A percentile compares a stretch with the other conserved stretches of the same genome.
phyloP scores from a whole-genome alignment of 2,888 invertebrate species.

The Drosophila parthenogenetica region DNA sequence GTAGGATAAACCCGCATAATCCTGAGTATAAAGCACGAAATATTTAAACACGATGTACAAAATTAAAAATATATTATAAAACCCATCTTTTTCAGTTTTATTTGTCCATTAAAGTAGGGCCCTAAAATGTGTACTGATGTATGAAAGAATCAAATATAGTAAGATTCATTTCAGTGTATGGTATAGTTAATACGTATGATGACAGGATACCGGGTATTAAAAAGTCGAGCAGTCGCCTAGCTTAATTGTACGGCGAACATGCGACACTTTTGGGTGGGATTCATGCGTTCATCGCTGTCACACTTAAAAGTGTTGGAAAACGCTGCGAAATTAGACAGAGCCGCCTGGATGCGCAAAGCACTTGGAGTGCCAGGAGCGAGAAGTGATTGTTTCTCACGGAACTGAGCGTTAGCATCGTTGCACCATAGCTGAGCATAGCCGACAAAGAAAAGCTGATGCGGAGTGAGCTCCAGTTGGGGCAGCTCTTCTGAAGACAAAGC shows the following conservation, averaged over 20 bases:
- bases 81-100: no score
- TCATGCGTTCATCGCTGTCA: constrained; percentile 61
- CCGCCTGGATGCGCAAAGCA: constrained; percentile 76
- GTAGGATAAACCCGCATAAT: background rate
- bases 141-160: no score
- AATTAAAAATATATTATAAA: no score
- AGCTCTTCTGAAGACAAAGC: constrained; percentile 66
- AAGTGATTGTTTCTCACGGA: constrained; percentile 76
- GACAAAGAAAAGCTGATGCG: constrained; percentile 80
- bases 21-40: no score
- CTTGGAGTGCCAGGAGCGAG: constrained; percentile 69
- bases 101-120: no score
- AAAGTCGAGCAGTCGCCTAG: background rate
- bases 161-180: no score
- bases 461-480: constrained; percentile 72
- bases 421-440: constrained; percentile 82
- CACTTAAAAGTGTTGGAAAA: constrained; percentile 78
- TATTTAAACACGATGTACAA: no score
- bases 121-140: no score
- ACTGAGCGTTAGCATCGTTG: constrained; percentile 68
- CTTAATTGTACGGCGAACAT: constrained; percentile 61
- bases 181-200: no score
- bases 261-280: constrained; percentile 74
- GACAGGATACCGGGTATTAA: background rate
- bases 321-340: constrained; percentile 74